A percentile compares a stretch with the other conserved stretches of the same genome.
These are phyloP conservation scores for Balearica regulorum DNA, from an alignment of 2,797 vertebrate genomes.

Conservation along the genomic window DNA sequence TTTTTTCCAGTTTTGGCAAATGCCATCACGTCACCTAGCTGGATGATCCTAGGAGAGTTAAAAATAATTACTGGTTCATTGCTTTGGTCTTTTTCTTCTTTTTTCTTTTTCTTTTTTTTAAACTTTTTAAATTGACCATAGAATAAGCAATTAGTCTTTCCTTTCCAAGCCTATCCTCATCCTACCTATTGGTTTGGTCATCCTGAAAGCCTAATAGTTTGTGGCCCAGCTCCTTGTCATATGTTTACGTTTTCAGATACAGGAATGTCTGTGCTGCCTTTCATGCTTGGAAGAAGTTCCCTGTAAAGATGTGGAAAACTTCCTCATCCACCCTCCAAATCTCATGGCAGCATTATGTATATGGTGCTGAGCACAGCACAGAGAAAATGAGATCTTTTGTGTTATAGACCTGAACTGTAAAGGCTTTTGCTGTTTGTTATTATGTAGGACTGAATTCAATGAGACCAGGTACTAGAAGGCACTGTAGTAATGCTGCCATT, in stretches of 20 bases:
- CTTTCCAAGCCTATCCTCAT: not conserved
- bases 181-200: accelerated
- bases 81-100: not conserved
- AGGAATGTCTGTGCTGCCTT: not conserved
- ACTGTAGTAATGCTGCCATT: not conserved
- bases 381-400: not conserved
- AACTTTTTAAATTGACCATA: not conserved
- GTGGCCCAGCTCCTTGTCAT: not conserved
- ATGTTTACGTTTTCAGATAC: not conserved
- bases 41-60: not conserved
- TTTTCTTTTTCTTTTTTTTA: not conserved
- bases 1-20: not conserved
- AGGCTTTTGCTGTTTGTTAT: not conserved
- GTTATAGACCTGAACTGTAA: not conserved
- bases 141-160: not conserved
- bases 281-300: not conserved
- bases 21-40: not conserved
- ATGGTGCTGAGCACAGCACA: not conserved
- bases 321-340: not conserved
- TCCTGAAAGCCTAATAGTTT: not conserved
- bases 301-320: not conserved
- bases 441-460: not conserved
- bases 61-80: not conserved
- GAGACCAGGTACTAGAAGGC: not conserved
- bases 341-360: not conserved